Conservation (phyloP, 35 echinoderm and acorn worm genomes). For the Patiria miniata region DNA sequence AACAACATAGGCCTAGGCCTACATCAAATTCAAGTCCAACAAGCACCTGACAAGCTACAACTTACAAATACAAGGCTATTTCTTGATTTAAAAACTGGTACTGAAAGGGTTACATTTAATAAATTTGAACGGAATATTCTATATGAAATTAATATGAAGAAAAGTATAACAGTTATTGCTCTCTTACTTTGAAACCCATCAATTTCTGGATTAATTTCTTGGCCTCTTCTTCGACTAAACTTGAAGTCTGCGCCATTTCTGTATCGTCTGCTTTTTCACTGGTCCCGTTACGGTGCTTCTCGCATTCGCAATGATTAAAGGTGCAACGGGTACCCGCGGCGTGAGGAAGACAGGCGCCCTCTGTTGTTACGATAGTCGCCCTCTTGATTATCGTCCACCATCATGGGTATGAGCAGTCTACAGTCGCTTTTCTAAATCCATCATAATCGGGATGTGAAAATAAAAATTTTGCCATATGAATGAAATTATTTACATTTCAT, state of each 20-base stretch:
- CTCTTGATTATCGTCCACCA: conserved; percentile 22
- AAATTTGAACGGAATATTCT: too few species aligned
- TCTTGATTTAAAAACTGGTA: too few species aligned
- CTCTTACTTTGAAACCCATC: conserved; percentile 29
- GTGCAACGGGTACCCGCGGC: neutral
- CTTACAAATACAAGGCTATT: too few species aligned
- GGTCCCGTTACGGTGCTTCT: neutral
- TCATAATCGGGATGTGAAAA: neutral
- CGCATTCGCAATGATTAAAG: neutral
- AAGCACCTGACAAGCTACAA: too few species aligned
- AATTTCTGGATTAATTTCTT: conserved; percentile 49
- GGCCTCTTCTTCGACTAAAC: conserved; percentile 39
- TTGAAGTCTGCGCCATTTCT: conserved; percentile 34
- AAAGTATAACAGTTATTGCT: too few species aligned
- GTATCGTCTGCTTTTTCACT: neutral
- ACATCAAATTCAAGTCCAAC: too few species aligned
- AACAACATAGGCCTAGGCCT: too few species aligned
- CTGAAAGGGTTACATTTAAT: too few species aligned
- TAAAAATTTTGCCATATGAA: too few species aligned
- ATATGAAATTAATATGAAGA: too few species aligned
- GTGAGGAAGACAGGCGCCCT: neutral
- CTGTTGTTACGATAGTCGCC: neutral
- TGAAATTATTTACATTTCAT: too few species aligned
- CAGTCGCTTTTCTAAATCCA: neutral
- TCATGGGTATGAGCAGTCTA: neutral